Percentiles rank a stretch among this genome's conserved stretches.
Evolutionary conservation across 1,140 invertebrate genomes (phyloP).

Genomic region (Subanguina moxae): DNA sequence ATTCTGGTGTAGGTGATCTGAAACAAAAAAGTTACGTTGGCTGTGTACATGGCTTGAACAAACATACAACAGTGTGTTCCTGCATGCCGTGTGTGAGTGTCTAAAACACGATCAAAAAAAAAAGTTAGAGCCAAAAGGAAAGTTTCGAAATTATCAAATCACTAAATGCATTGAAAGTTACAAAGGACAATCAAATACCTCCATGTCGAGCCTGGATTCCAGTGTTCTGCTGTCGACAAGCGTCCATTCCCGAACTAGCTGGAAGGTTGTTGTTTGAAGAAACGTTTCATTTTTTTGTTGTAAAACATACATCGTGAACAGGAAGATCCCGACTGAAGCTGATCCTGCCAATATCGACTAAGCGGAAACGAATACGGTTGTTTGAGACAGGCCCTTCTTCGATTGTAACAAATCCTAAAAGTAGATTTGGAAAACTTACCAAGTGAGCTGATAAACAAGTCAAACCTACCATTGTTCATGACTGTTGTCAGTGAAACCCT

Average conservation of each 20-base stretch:
- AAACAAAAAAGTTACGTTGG: no score
- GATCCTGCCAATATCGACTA: constrained; percentile 57
- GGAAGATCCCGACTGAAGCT: constrained; percentile 56
- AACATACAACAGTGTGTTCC: constrained; percentile 24
- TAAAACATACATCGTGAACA: constrained; percentile 51
- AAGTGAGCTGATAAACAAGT: background rate
- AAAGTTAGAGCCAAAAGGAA: background rate
- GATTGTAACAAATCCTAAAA: constrained; percentile 55
- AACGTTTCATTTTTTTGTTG: background rate
- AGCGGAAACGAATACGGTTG: constrained; percentile 35
- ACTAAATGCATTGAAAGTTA: background rate
- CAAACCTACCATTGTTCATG: constrained; percentile 52
- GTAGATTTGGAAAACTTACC: constrained; percentile 8
- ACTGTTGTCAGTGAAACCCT: constrained; percentile 55
- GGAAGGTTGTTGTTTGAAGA: constrained; percentile 19
- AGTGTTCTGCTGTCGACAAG: constrained; percentile 35
- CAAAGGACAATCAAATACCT: constrained; percentile 19
- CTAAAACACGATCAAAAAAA: background rate
- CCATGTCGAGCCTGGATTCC: constrained; percentile 39
- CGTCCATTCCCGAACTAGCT: constrained; percentile 43
- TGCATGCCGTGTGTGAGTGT: constrained; percentile 39
- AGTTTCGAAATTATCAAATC: background rate
- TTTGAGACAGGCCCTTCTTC: constrained; percentile 46
- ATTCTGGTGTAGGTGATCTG: constrained; percentile 40
- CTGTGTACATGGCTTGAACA: no score